Percentiles rank a stretch among this genome's conserved stretches.
Conservation (phyloP, 2,888 invertebrate species). For the Resseliella maxima region DNA sequence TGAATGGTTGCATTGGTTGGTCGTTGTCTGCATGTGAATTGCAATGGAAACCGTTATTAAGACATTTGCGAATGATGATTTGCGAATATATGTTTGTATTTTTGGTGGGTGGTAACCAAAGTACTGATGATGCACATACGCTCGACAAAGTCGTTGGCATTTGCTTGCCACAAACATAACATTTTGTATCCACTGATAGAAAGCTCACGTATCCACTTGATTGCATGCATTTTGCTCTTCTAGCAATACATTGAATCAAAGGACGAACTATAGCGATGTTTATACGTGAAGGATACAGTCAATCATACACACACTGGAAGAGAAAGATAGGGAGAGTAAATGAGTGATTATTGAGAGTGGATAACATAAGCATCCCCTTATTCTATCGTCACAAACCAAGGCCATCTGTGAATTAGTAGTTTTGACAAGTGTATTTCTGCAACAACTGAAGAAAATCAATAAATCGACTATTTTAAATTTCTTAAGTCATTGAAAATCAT, state of each 20-base stretch:
- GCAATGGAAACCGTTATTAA: background rate
- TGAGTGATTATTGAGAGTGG: too few relatives aligned
- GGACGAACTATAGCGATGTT: background rate
- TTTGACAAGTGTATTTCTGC: background rate
- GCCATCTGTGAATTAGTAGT: slow-evolving; percentile 17
- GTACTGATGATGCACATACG: background rate
- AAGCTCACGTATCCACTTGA: slow-evolving; percentile 44
- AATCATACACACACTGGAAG: background rate
- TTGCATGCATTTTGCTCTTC: background rate
- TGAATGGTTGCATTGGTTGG: background rate
- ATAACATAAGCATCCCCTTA: background rate
- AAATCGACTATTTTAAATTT: background rate
- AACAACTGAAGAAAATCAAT: background rate
- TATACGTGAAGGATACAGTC: background rate
- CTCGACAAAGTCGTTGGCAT: slow-evolving; percentile 1
- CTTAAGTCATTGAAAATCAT: background rate
- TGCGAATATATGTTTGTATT: slow-evolving; percentile 28
- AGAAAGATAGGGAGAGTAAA: too few relatives aligned
- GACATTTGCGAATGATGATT: background rate
- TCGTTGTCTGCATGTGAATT: background rate
- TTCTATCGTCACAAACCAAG: background rate
- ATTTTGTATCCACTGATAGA: slow-evolving; percentile 26
- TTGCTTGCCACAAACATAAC: background rate
- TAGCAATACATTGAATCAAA: background rate
- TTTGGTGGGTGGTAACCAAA: slow-evolving; percentile 43